Evolutionary conservation across 1,140 invertebrate species (phyloP).

Genomic region (Sycobia sp.): DNA sequence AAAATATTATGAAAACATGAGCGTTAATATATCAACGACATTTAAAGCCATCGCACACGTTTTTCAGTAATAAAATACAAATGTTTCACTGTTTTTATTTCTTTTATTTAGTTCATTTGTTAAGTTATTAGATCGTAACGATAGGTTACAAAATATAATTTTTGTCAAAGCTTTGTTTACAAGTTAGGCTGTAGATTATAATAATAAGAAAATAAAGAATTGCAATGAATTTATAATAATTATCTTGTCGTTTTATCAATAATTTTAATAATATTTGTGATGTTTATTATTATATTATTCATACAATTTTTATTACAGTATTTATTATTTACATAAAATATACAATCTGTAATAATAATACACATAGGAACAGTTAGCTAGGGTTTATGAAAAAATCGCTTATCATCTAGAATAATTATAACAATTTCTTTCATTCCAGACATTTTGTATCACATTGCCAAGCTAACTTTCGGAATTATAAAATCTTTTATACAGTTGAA

Average conservation of each 20-base stretch:
- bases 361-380: slow-evolving; percentile 55
- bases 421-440: slow-evolving; percentile 41
- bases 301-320: slow-evolving; percentile 34
- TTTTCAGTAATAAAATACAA: not conserved
- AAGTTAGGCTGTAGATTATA: too few relatives aligned
- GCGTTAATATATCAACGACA: not conserved
- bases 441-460: slow-evolving; percentile 47
- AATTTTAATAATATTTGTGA: slow-evolving; percentile 44
- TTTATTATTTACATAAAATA: slow-evolving; percentile 60
- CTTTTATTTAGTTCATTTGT: slow-evolving; percentile 23
- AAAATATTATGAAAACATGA: not conserved
- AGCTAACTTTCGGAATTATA: slow-evolving; percentile 36
- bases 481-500: slow-evolving; percentile 21
- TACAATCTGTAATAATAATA: slow-evolving; percentile 49
- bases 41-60: not conserved
- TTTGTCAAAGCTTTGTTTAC: too few relatives aligned
- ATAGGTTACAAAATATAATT: too few relatives aligned
- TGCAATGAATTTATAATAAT: not conserved
- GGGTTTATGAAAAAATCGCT: slow-evolving; percentile 38
- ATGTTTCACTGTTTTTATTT: slow-evolving; percentile 15
- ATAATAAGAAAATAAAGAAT: not conserved
- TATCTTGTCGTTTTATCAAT: slow-evolving; percentile 25
- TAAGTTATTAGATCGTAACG: too few relatives aligned
- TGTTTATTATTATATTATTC: slow-evolving; percentile 45
- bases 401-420: slow-evolving; percentile 30